Evolutionary conservation across 2,888 invertebrate species (phyloP), one percentile per base, ranked within the genome.

Genomic region (Netelia melanura): DNA sequence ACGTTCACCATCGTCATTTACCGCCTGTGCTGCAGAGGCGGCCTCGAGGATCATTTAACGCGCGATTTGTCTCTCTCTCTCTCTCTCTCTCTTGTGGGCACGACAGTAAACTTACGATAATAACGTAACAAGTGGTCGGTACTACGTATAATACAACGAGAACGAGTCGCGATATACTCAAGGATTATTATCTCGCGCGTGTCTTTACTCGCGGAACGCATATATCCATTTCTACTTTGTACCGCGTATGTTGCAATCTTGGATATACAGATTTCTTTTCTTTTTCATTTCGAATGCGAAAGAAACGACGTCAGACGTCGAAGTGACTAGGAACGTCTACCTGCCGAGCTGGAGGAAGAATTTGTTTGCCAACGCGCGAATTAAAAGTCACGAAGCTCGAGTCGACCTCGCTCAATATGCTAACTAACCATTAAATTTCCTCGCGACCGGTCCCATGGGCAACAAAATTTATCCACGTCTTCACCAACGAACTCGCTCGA

Each of bases 41-140:
- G 61, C 81, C 84, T 85, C 84, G 78, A 30, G 17, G 70, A 75
- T 78, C 64, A 52, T 81, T 81, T 78, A 78, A 78, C 84, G 68
- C 61, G 65, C 71, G 78, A 78, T 79, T 70, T 81, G 62, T 77
- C 74, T 38, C 6, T 38, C 38, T 38, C 38, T 77, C 74, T 38
- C 30, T 38, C 30, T 5, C 38, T 38, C 38, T 6, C 43, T 81
- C 68, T 74, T 67, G 68, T 38, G 58, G 25, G 38, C 44, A 64
- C 58, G 70, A 23, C 56, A 9, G 44, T 65, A 68, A 71, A 67
- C 48, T 70, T 56, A 44, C 17, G 65, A 23, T 70, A 75, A 71
- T 71, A 79, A 81, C 71, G 68, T 75, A 85, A 85, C 84, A 71
- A 81, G 64, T 58, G 68, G 77, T 77, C 54, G 62, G 48, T 64